Base-by-base conservation (phyloP, 1,140 invertebrate genomes). In the Homarus americanus region DNA sequence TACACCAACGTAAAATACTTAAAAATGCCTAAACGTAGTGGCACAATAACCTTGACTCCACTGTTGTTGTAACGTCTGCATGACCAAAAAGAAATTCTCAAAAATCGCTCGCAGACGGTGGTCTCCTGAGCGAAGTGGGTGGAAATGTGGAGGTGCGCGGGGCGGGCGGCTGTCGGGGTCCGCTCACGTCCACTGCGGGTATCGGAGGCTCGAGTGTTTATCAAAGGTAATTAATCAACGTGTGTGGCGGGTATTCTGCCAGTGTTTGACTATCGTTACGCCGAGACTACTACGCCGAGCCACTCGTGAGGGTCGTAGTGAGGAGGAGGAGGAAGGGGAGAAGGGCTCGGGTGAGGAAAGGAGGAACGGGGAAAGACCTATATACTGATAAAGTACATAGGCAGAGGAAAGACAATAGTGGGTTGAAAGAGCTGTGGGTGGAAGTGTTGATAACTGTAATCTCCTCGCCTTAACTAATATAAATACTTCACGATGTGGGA, bases 201-300 rank as follows among this genome's bases (percentile, higher is more conserved):
- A 90, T 90, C 87, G 41, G 40, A 83, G 34, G 12, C 40, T 90
- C 38, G 80, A 90, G 87, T 90, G 87, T 90, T 90, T 90, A 83
- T 76, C 80, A 90, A 90, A 53, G 80, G 87, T 83, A 83, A 90
- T 90, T 83, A 90, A 90, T 90, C 87, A 90, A 83, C 63, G 66
- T 83, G 87, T 83, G 87, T 83, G 87, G 79, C 79, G 80, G 79
- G 79, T 82, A 75, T 90, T 82, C 69, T 58, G 44, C 69, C n/a
- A 58, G 20, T 90, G 79, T 90, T 90, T 82, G 79, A 90, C 66
- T 40, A 76, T 80, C 86, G 53, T 80, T 88, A 72, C 75, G 36
- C 36, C 76, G 15, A 49, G 78, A 80, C 86, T 88, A 86, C 83
- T 75, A 49, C 41, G 24, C 15, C 38, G 20, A 5, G 40, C 63